Evolutionary conservation across 1,140 invertebrate genomes (phyloP).

Genomic region (Tetragonula clypearis): DNA sequence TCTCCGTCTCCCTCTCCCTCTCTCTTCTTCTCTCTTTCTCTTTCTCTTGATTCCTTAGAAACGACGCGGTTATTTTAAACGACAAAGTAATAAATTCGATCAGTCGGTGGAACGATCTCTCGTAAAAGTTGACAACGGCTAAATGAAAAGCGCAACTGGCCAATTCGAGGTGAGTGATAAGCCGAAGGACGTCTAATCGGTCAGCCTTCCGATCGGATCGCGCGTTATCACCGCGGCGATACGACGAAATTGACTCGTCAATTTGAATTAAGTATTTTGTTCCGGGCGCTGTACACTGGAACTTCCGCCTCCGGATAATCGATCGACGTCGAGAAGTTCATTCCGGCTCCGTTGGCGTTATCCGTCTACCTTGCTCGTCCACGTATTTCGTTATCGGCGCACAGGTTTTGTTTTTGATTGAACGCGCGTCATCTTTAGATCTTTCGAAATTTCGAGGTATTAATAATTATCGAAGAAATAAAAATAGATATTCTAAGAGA

Average conservation of each 20-base stretch:
- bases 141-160: slow-evolving; percentile 55
- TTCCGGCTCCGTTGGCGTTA: slow-evolving; percentile 37
- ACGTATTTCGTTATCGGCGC: slow-evolving; percentile 23
- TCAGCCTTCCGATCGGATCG: slow-evolving; percentile 47
- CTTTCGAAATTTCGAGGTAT: not conserved
- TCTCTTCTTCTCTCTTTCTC: too few relatives aligned
- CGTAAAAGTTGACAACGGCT: slow-evolving; percentile 54
- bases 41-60: not conserved
- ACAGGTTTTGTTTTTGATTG: not conserved
- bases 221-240: slow-evolving; percentile 29
- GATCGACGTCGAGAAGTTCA: slow-evolving; percentile 49
- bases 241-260: slow-evolving; percentile 55
- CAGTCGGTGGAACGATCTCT: slow-evolving; percentile 31
- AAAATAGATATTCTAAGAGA: not conserved
- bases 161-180: slow-evolving; percentile 60
- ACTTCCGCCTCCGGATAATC: slow-evolving; percentile 44
- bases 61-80: not conserved
- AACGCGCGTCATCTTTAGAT: not conserved
- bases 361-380: slow-evolving; percentile 24
- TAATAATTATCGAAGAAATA: not conserved
- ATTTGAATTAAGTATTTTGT: slow-evolving; percentile 60
- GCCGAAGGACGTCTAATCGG: slow-evolving; percentile 50
- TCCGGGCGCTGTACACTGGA: slow-evolving; percentile 27
- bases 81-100: slow-evolving; percentile 43
- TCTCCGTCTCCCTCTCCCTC: too few relatives aligned